phyloP scores from a whole-genome alignment of 2,797 vertebrate species.

The Enteromius unitaeniatus region DNA sequence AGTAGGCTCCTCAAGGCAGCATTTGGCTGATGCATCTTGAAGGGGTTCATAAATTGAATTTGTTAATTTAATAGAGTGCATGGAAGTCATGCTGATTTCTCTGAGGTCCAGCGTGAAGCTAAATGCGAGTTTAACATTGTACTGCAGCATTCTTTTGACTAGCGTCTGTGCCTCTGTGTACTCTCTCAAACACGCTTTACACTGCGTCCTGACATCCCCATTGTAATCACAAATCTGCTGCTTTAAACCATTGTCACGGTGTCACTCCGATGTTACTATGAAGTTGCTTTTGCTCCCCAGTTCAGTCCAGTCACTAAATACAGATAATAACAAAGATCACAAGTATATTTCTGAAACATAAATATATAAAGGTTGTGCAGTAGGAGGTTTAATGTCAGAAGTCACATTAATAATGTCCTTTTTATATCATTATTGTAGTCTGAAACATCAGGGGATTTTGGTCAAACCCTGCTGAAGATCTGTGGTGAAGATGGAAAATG shows the following conservation, averaged over 20 bases:
- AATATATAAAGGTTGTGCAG: not conserved
- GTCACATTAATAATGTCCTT: not conserved
- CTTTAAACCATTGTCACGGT: not conserved
- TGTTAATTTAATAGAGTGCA: not conserved
- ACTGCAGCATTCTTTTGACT: not conserved
- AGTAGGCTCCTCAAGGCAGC: not conserved
- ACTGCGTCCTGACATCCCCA: not conserved
- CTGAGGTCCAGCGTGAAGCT: not conserved
- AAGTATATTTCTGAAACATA: not conserved
- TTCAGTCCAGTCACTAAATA: not conserved
- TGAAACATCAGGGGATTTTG: constrained; percentile 66
- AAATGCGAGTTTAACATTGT: not conserved
- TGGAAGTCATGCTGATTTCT: not conserved
- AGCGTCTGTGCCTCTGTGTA: not conserved
- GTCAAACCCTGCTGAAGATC: constrained; percentile 57
- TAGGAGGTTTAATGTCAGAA: not conserved
- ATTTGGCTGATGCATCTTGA: not conserved
- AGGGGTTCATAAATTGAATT: constrained; percentile 4
- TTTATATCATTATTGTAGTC: constrained; percentile 61
- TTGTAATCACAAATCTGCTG: constrained; percentile 15
- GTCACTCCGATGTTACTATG: not conserved
- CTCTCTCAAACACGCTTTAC: not conserved
- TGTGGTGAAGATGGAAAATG: constrained; percentile 64
- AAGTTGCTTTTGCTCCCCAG: not conserved
- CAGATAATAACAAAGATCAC: not conserved